Conservation (phyloP, 23 tunicate species). For the Botrylloides violaceus region DNA sequence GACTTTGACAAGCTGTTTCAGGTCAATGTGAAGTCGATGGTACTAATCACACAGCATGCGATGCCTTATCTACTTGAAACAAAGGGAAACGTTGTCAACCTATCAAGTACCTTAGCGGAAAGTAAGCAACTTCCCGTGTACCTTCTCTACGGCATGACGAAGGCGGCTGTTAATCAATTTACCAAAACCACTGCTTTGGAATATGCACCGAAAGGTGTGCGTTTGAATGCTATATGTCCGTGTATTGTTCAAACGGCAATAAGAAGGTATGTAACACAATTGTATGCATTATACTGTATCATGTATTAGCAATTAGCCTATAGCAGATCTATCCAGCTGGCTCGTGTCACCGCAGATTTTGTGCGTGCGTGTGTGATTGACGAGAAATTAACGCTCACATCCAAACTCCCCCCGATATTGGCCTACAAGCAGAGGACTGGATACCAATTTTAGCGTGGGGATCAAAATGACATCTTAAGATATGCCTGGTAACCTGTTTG, state of each 20-base stretch:
- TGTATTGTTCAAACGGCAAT: conserved; percentile 26
- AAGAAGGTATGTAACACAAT: conserved; percentile 28
- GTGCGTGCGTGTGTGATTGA: too few relatives aligned
- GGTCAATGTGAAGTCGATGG: conserved; percentile 20
- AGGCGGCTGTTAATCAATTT: conserved; percentile 42
- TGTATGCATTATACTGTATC: too few relatives aligned
- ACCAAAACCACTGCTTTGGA: conserved; percentile 23
- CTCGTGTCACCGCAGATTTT: too few relatives aligned
- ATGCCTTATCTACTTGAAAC: conserved; percentile 37
- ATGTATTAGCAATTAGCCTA: too few relatives aligned
- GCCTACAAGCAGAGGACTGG: too few relatives aligned
- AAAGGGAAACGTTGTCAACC: conserved; percentile 45
- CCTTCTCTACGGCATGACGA: conserved; percentile 22
- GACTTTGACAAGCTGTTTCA: conserved; percentile 7
- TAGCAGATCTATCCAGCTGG: too few relatives aligned
- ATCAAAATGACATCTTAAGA: too few relatives aligned
- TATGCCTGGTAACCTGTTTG: too few relatives aligned
- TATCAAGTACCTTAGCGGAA: conserved; percentile 34
- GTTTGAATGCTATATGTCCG: conserved; percentile 16
- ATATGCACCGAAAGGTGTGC: conserved; percentile 21
- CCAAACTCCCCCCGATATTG: too few relatives aligned
- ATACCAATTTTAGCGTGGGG: too few relatives aligned
- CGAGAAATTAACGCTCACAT: too few relatives aligned
- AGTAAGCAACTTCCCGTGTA: neutral
- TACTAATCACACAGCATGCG: conserved; percentile 26